These are phyloP conservation scores for Parasteatoda lunata DNA, from an alignment of 2,888 invertebrate species.

Conservation along the genomic window DNA sequence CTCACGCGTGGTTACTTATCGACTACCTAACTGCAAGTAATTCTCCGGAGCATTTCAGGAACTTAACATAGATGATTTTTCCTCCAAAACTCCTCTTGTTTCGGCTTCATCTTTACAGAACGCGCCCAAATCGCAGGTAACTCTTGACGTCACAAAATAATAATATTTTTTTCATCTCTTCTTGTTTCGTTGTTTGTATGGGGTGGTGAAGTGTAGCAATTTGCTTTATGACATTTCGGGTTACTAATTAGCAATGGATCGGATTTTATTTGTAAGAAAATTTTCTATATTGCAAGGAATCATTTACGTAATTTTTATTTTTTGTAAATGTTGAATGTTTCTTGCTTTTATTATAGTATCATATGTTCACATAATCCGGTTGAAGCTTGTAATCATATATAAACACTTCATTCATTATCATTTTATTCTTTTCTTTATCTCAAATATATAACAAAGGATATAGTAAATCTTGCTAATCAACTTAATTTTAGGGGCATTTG, in stretches of 20 bases:
- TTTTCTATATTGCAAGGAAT: neutral
- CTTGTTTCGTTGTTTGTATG: conserved; percentile 3
- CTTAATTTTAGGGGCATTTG: too few relatives aligned
- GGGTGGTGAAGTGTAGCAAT: neutral
- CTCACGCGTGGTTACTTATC: too few relatives aligned
- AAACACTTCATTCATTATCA: too few relatives aligned
- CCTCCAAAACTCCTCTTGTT: too few relatives aligned
- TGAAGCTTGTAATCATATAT: neutral
- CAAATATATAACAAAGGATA: too few relatives aligned
- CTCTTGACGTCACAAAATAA: conserved; percentile 2
- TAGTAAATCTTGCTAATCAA: too few relatives aligned
- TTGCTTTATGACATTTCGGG: neutral
- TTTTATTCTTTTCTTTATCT: too few relatives aligned
- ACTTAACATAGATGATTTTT: too few relatives aligned
- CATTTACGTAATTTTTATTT: neutral
- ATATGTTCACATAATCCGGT: conserved; percentile 5
- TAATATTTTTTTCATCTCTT: neutral
- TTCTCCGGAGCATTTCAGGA: too few relatives aligned
- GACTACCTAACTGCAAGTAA: too few relatives aligned
- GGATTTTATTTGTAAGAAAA: neutral
- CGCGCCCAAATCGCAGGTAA: conserved; percentile 2
- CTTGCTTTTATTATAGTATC: neutral
- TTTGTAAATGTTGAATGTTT: neutral
- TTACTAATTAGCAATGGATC: neutral
- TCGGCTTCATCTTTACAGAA: neutral